Evolutionary conservation across 2,888 invertebrate genomes (phyloP).

Genomic region (Diploptera punctata): DNA sequence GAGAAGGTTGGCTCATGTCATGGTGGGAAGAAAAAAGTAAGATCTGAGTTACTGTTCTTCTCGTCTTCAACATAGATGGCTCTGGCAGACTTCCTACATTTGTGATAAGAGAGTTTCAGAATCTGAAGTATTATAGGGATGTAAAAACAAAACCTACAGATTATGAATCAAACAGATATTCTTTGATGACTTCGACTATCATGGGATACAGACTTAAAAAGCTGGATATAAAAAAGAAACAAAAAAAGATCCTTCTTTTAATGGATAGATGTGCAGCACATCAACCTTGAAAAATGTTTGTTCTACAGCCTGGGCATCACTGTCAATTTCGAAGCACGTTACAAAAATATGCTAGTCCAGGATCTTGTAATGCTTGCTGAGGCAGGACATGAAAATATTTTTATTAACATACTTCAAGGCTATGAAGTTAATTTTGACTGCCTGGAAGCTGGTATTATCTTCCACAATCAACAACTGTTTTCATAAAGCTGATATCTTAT

Average conservation of each 20-base stretch:
- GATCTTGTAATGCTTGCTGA: too few relatives aligned
- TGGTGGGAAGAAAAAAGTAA: not conserved
- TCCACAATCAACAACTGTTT: too few relatives aligned
- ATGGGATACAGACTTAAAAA: not conserved
- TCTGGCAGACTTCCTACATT: not conserved
- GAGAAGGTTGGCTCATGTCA: not conserved
- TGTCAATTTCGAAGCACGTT: not conserved
- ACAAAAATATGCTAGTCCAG: too few relatives aligned
- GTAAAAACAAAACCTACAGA: too few relatives aligned
- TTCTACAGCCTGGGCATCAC: not conserved
- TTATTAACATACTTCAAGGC: not conserved
- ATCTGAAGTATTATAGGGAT: too few relatives aligned
- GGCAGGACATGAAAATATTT: too few relatives aligned
- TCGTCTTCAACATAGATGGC: not conserved
- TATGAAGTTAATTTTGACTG: too few relatives aligned
- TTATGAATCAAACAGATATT: not conserved
- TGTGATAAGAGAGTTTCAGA: too few relatives aligned
- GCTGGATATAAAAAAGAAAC: not conserved
- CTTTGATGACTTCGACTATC: not conserved
- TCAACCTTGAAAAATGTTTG: too few relatives aligned
- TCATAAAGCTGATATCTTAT: constrained; percentile 82
- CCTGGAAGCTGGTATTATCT: too few relatives aligned
- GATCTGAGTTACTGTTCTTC: not conserved
- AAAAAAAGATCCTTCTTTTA: not conserved
- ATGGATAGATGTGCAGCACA: not conserved